Base-by-base conservation (phyloP, 1,140 invertebrate genomes). In the Plutomurus gul region DNA sequence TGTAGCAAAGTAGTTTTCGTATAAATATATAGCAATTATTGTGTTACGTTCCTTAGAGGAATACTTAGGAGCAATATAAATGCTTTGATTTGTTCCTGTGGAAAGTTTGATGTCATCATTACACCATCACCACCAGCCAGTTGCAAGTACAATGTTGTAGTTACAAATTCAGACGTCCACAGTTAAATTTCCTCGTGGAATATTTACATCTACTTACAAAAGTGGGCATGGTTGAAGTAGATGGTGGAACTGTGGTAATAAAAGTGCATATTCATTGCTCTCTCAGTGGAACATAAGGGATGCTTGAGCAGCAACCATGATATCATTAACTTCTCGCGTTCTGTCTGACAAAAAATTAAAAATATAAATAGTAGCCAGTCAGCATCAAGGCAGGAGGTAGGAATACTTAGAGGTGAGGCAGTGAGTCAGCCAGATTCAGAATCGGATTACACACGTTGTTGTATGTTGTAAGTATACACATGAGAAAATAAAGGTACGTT, bases 401-500 rank as follows among this genome's bases (percentile, higher is more conserved):
- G n/a, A n/a, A n/a, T n/a, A n/a, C n/a, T 65, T 65, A 33, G n/a
- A n/a, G 56, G 56, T 65, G 56, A 65, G 56, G 56, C 56, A 65
- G 36, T 65, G 56, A 65, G 56, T 65, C 56, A 65, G 56, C 56
- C 25, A n/a, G 10, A 65, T 65, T 65, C 27, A 65, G 56, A 65
- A 43, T 51, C 13, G 16, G 13, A 36, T 30, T 16, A 36, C 56
- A 65, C 18, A 65, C n/a, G 56, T n/a, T 36, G 13, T n/a, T n/a
- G n/a, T n/a, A n/a, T n/a, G n/a, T n/a, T n/a, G n/a, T n/a, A n/a
- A n/a, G n/a, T n/a, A n/a, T n/a, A n/a, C n/a, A n/a, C n/a, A n/a
- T n/a, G n/a, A n/a, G n/a, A n/a, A n/a, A n/a, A n/a, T n/a, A n/a
- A n/a, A n/a, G n/a, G n/a, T n/a, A n/a, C n/a, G n/a, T n/a, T n/a